Conservation (phyloP, 64 coral and sea anemone genomes). For the Dendronephthya gigantea region DNA sequence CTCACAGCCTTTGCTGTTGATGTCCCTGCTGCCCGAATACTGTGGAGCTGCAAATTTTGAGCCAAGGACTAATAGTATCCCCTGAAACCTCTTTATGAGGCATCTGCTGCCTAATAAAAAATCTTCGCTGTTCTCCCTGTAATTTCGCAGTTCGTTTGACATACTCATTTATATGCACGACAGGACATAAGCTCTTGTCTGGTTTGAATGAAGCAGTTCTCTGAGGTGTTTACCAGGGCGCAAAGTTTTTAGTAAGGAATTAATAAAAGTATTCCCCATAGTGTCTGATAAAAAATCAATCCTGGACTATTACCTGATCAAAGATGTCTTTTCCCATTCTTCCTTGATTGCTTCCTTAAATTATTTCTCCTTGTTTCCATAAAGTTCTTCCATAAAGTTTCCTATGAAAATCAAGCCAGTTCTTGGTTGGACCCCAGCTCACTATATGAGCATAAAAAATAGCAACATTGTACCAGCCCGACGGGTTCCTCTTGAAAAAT, state of each 20-base stretch:
- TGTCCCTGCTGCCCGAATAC: not conserved
- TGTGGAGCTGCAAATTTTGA: not conserved
- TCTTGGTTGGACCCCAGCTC: no score
- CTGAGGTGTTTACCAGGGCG: not conserved
- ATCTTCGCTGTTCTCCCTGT: slow-evolving; percentile 7
- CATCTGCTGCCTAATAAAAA: slow-evolving; percentile 39
- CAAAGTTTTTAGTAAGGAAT: not conserved
- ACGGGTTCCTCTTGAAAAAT: no score
- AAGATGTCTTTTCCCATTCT: no score
- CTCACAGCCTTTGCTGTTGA: not conserved
- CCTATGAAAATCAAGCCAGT: no score
- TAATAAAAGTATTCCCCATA: not conserved
- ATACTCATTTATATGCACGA: slow-evolving; percentile 22
- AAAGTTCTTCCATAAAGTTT: no score
- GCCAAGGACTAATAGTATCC: slow-evolving; percentile 14
- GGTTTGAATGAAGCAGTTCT: not conserved
- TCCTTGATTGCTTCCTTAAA: no score
- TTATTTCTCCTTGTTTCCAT: no score
- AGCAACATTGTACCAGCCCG: no score
- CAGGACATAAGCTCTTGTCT: slow-evolving; percentile 31
- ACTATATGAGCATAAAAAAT: no score
- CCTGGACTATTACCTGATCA: no score
- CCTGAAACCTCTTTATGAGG: slow-evolving; percentile 41
- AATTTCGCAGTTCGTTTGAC: slow-evolving; percentile 31
- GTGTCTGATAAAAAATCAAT: no score